phyloP scores from a whole-genome alignment of 2,888 invertebrate genomes.

The Metellina segmentata region DNA sequence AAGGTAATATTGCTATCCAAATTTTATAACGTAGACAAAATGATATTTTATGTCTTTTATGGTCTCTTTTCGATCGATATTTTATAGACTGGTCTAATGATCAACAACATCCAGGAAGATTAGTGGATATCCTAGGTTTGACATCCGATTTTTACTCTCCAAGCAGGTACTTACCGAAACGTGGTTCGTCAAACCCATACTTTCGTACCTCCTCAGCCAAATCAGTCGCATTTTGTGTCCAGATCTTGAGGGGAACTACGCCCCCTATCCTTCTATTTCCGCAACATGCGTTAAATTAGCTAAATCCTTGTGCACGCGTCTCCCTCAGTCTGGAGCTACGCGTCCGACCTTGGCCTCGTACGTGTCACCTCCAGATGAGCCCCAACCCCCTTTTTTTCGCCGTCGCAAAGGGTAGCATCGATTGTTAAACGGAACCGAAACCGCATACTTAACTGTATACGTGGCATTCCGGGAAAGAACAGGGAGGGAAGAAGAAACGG shows the following conservation, averaged over 20 bases:
- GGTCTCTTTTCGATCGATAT: too few species aligned
- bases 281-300: constrained; percentile 37
- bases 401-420: constrained; percentile 46
- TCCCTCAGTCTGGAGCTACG: constrained; percentile 14
- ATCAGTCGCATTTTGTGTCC: background rate
- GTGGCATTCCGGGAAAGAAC: constrained; percentile 60
- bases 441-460: constrained; percentile 68
- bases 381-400: background rate
- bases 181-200: too few species aligned
- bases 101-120: too few species aligned
- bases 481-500: constrained; percentile 11
- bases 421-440: constrained; percentile 56
- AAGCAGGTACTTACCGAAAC: too few species aligned
- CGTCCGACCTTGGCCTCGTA: constrained; percentile 63
- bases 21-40: too few species aligned
- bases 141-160: too few species aligned
- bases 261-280: constrained; percentile 21
- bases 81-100: too few species aligned
- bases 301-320: constrained; percentile 18
- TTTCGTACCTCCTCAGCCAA: too few species aligned
- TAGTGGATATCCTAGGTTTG: too few species aligned
- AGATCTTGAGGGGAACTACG: background rate
- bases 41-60: too few species aligned
- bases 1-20: too few species aligned
- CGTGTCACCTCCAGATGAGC: constrained; percentile 55